Base-by-base conservation (phyloP, 2,888 invertebrate genomes). In the Agonopterix heracliana region DNA sequence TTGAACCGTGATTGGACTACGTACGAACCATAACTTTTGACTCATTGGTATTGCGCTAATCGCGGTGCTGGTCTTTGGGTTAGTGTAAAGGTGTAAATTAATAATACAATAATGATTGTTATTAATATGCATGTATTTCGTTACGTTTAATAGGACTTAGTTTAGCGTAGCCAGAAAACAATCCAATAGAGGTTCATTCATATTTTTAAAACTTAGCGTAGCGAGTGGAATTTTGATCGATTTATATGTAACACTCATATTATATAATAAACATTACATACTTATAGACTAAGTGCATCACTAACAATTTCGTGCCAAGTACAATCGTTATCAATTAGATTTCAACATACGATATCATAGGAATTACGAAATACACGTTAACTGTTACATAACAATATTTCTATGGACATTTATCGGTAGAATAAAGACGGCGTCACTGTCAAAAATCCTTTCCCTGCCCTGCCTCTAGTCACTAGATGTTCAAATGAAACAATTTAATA, bases 71-170 rank as follows among this genome's bases (percentile, higher is more conserved):
- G n/a, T n/a, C n/a, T n/a, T n/a, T n/a, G 26, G 26, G 26, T 5
- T 26, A 26, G 7, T 26, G 26, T 26, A 26, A 14, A 26, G 7
- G 7, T 26, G 26, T 26, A 26, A 14, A 26, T 26, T 26, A 26
- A 26, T 26, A 26, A 26, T 26, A 26, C 26, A 26, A n/a, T 42
- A 11, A 14, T 13, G 9, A 13, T 42, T 12, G 44, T 47, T 26
- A 50, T 10, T 61, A 61, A 54, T 64, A 66, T 60, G 58, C 64
- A 65, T 77, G 65, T 76, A 74, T 76, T 76, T 71, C 56, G 56
- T 68, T 26, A 26, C 26, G 26, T 26, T 26, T 14, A 14, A 14
- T 14, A 26, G 26, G 67, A 64, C 57, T 67, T 63, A 56, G 63
- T 57, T 66, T 72, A 74, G 67, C 69, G 53, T 64, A 66, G 61